These are phyloP conservation scores for Drosophila paucipuncta DNA, from an alignment of 2,888 invertebrate genomes.

Conservation along the genomic window DNA sequence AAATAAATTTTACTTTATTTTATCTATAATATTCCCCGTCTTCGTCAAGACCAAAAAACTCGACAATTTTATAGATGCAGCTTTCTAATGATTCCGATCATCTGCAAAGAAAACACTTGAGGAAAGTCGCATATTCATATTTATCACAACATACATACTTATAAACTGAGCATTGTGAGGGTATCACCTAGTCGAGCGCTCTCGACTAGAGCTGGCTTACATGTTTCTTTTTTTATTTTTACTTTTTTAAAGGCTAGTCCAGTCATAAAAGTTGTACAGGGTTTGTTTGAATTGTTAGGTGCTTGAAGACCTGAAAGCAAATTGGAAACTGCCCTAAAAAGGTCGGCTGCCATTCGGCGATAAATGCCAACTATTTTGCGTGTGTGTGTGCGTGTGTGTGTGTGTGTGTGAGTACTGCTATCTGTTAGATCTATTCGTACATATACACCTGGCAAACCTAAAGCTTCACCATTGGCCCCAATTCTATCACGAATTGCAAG, in stretches of 20 bases:
- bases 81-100: not conserved
- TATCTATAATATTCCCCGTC: not conserved
- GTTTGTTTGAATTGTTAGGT: constrained; percentile 13
- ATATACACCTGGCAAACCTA: not conserved
- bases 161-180: not conserved
- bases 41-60: not conserved
- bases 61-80: not conserved
- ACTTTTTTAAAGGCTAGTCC: not conserved
- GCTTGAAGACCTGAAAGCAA: constrained; percentile 7
- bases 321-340: constrained; percentile 13
- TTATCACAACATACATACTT: not conserved
- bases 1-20: not conserved
- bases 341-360: constrained; percentile 24
- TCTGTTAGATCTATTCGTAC: not conserved
- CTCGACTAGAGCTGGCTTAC: not conserved
- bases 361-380: constrained; percentile 8
- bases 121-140: not conserved
- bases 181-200: not conserved
- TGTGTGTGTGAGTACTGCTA: not conserved
- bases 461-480: constrained; percentile 12
- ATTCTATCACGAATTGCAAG: constrained; percentile 1
- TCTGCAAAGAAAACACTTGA: not conserved
- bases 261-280: constrained; percentile 4
- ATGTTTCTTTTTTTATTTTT: not conserved
- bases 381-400: not conserved